Evolutionary conservation across 2,797 vertebrate species (phyloP).

Genomic region (Echiichthys vipera): DNA sequence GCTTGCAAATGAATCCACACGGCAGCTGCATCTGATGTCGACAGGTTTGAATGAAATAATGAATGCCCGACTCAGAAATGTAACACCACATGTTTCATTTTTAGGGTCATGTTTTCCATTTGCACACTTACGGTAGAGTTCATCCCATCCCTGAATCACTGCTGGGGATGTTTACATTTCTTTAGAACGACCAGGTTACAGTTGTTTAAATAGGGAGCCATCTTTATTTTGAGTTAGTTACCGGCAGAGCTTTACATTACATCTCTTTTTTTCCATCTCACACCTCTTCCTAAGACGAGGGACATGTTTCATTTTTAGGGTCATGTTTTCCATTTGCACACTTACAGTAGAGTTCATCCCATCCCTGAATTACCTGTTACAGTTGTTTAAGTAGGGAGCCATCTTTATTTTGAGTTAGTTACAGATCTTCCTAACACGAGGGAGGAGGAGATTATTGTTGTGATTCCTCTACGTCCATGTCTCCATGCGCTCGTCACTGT

Average conservation of each 20-base stretch:
- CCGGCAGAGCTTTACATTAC: too few species aligned
- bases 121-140: neutral
- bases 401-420: too few species aligned
- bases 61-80: slow-evolving; percentile 1
- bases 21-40: slow-evolving; percentile 4
- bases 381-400: too few species aligned
- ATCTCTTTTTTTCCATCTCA: too few species aligned
- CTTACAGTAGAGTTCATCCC: neutral
- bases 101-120: slow-evolving; percentile 11
- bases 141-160: neutral
- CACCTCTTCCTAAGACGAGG: too few species aligned
- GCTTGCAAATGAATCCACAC: neutral
- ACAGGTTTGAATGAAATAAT: slow-evolving; percentile 9
- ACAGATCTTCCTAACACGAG: too few species aligned
- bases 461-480: too few species aligned
- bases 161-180: neutral
- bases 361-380: neutral
- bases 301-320: slow-evolving; percentile 22
- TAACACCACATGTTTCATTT: slow-evolving; percentile 10
- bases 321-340: slow-evolving; percentile 1
- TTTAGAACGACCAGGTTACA: neutral
- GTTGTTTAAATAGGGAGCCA: too few species aligned
- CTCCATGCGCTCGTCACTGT: too few species aligned
- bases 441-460: too few species aligned
- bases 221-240: too few species aligned